Evolutionary conservation across 1,140 invertebrate species (phyloP), one percentile per base, ranked within the genome.

Genomic region (Hylaeus volcanicus): DNA sequence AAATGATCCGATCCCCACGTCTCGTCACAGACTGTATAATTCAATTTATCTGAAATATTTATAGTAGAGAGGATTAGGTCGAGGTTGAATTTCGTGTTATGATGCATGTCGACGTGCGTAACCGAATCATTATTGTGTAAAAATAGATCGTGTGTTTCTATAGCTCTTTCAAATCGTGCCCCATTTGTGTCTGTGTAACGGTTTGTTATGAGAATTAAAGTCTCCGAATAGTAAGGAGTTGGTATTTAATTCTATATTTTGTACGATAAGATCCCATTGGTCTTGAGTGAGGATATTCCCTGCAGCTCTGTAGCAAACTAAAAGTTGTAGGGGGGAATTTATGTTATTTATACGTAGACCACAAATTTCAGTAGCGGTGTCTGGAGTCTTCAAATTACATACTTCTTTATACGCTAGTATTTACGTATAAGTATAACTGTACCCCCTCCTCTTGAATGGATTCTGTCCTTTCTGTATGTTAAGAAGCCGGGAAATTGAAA

Each of bases 1-100:
- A 63, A 83, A 63, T 83, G 82, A 58, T 79, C 82, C 12, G 76
- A 83, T 12, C 74, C 71, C 70, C 65, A 78, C 0, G 56, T 74
- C 15, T 83, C 81, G 14, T 83, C 75, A 43, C 39, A 43, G 15
- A 60, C 65, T 14, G 66, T 48, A 15, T 74, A 45, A 3, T 66
- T 15, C 14, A 78, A 53, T 45, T 61, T 69, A 26, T 79, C 71
- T 37, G 75, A 48, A 11, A 83, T 51, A 15, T 70, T 68, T 56
- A 56, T 14, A 3, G 63, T 53, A 41, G 74, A 68, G 15, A 83
- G 63, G 8, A 79, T 41, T 5, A 83, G 66, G 43, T 83, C 81
- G 15, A 83, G 11, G n/a, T 83, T 83, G 4, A 75, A 83, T 48
- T 48, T 66, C 0, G 53, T 63, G 26, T 45, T 37, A 41, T 55